These are phyloP conservation scores for Delphinapterus leucas DNA, from an alignment of 2,113 vertebrate genomes.

Conservation along the genomic window DNA sequence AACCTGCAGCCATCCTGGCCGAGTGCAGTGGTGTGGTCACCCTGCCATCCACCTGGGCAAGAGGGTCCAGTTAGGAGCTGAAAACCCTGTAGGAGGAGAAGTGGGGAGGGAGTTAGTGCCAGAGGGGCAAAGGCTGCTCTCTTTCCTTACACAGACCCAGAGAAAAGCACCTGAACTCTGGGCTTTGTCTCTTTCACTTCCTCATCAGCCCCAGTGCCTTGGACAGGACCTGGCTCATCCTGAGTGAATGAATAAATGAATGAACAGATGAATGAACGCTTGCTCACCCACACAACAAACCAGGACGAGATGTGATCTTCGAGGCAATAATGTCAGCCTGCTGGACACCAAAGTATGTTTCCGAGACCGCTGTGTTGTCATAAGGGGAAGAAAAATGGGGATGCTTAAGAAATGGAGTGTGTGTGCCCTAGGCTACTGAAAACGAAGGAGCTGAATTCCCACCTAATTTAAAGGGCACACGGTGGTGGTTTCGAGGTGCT, in stretches of 20 bases:
- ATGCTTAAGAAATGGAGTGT: not conserved
- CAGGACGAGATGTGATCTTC: not conserved
- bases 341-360: not conserved
- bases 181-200: accelerated
- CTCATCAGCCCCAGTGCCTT: not conserved
- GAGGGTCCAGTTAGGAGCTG: constrained; percentile 83
- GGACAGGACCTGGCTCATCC: not conserved
- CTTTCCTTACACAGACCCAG: not conserved
- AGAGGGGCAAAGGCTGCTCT: accelerated
- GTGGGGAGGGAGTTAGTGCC: not conserved
- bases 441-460: not conserved
- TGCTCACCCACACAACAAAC: not conserved
- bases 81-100: constrained; percentile 83
- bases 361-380: accelerated
- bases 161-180: not conserved
- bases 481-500: not conserved
- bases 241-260: not conserved
- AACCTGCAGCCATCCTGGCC: constrained; percentile 70
- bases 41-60: constrained; percentile 70
- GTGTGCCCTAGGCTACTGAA: too few species aligned
- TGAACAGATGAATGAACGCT: not conserved
- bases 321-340: accelerated
- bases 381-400: too few species aligned
- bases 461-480: not conserved
- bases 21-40: constrained; percentile 49